Evolutionary conservation across 2,888 invertebrate species (phyloP).

Genomic region (Lepidochitona cinerea): DNA sequence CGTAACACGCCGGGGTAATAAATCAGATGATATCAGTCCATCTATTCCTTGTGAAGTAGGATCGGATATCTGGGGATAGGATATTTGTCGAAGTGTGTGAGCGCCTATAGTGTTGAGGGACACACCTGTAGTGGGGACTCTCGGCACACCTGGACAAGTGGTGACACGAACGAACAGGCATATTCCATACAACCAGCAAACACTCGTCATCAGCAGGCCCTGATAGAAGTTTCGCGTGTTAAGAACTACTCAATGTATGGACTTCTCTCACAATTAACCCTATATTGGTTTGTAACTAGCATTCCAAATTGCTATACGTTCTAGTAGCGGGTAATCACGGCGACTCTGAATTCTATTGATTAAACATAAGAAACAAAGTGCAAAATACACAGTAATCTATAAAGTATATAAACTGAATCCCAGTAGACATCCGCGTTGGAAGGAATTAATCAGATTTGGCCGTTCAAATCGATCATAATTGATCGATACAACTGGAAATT

Average conservation of each 20-base stretch:
- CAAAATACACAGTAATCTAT: background rate
- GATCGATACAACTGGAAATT: no score
- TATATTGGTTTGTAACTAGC: constrained; percentile 9
- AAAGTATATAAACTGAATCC: background rate
- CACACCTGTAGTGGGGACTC: background rate
- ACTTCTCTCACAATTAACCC: background rate
- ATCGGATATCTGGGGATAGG: background rate
- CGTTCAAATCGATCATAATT: background rate
- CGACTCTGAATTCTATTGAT: background rate
- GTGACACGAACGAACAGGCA: background rate
- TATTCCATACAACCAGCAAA: no score
- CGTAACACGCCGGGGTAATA: background rate
- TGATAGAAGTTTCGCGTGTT: constrained; percentile 4
- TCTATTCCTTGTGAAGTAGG: background rate
- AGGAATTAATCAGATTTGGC: background rate
- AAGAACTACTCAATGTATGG: background rate
- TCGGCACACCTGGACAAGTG: background rate
- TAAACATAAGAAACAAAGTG: background rate
- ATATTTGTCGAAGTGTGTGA: background rate
- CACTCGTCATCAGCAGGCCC: background rate
- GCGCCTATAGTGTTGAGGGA: background rate
- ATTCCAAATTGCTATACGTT: background rate
- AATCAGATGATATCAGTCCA: background rate
- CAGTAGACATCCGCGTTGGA: background rate
- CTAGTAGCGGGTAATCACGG: background rate